Percentiles rank a stretch among this genome's conserved stretches.
These are phyloP conservation scores for Pyralis farinalis DNA, from an alignment of 2,888 invertebrate species.

Conservation along the genomic window DNA sequence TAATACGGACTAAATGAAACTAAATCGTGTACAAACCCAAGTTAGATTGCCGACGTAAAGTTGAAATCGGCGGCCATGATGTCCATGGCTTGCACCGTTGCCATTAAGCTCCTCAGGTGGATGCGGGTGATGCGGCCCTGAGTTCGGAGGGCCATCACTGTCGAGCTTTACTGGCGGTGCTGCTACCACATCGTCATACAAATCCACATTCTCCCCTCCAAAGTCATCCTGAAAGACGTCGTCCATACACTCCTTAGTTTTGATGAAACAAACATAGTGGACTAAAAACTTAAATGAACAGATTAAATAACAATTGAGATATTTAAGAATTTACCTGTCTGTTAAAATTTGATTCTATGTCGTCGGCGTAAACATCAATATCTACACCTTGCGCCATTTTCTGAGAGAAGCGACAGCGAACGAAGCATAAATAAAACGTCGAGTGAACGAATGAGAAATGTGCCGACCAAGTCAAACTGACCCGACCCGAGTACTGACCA, in stretches of 20 bases:
- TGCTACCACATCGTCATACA: conserved; percentile 97
- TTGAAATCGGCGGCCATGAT: conserved; percentile 92
- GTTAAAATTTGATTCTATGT: conserved; percentile 96
- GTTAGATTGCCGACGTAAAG: conserved; percentile 99
- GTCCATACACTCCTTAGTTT: conserved; percentile 22
- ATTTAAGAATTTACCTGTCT: conserved; percentile 52
- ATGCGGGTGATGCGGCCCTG: conserved; percentile 74
- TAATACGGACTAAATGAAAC: conserved; percentile 56
- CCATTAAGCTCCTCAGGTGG: conserved; percentile 86
- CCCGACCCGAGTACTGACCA: too few relatives aligned
- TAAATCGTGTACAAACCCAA: conserved; percentile 89
- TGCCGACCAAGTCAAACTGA: too few relatives aligned
- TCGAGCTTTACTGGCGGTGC: conserved; percentile 84
- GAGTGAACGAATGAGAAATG: too few relatives aligned
- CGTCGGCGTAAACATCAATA: conserved; percentile 98
- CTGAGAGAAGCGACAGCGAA: too few relatives aligned
- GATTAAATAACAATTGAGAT: not conserved
- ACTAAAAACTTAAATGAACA: not conserved
- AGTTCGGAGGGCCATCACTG: conserved; percentile 79
- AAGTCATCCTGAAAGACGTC: conserved; percentile 86
- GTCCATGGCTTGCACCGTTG: conserved; percentile 84
- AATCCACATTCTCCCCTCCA: conserved; percentile 93
- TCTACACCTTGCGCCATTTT: conserved; percentile 97
- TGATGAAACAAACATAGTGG: not conserved
- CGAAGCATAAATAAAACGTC: conserved; percentile 1